Conservation (phyloP, 2,888 invertebrate genomes). For the Epirrita christyi region DNA sequence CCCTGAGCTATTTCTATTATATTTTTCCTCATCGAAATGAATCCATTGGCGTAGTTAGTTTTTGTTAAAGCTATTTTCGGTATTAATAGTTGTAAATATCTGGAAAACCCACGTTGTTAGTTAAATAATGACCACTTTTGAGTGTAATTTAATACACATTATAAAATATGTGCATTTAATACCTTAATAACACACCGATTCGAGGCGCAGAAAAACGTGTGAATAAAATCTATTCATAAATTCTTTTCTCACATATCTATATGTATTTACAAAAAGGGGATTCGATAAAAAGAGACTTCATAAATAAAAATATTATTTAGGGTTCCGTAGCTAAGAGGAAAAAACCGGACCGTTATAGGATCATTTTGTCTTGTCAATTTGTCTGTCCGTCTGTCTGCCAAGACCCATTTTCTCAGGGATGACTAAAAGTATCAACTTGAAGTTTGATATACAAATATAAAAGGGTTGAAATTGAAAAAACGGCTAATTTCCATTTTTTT, state of each 20-base stretch:
- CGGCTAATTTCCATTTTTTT: no score
- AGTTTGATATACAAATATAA: no score
- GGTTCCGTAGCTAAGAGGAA: no score
- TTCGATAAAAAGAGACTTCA: neutral
- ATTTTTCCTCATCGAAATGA: neutral
- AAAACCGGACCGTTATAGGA: no score
- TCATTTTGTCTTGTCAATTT: no score
- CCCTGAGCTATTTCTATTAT: neutral
- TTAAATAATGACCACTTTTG: constrained; percentile 20
- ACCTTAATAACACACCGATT: constrained; percentile 24
- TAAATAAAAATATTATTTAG: no score
- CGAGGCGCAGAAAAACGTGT: constrained; percentile 30
- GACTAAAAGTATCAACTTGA: no score
- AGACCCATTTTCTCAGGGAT: no score
- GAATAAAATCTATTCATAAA: constrained; percentile 21
- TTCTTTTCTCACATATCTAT: neutral
- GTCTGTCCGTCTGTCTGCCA: no score
- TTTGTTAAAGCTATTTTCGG: constrained; percentile 19
- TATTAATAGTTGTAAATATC: constrained; percentile 23
- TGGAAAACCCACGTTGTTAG: constrained; percentile 29
- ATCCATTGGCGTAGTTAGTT: constrained; percentile 11
- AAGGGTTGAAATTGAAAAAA: no score
- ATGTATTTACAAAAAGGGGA: constrained; percentile 7
- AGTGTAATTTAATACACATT: constrained; percentile 20
- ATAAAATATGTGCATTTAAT: constrained; percentile 27